Percentiles rank a stretch among this genome's conserved stretches.
Evolutionary conservation across 2,888 invertebrate genomes (phyloP).

Genomic region (Calephelis perditalis): DNA sequence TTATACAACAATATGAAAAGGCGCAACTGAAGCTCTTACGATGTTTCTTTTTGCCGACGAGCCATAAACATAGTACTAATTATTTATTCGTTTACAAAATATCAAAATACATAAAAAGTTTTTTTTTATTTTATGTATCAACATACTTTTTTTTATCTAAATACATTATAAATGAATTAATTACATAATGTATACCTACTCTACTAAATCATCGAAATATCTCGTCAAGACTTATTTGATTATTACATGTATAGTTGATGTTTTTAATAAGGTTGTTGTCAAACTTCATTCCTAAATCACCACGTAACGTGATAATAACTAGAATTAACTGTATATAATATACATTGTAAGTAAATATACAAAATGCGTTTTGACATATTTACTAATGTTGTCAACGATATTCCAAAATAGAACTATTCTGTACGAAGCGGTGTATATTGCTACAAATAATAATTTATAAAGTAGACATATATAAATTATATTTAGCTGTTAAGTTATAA

Average conservation of each 20-base stretch:
- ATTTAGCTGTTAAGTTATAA: conserved; percentile 28
- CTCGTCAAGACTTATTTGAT: conserved; percentile 6
- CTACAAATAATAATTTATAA: conserved; percentile 36
- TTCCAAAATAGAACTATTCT: conserved; percentile 26
- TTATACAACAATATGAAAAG: too few relatives aligned
- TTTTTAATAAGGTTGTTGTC: conserved; percentile 20
- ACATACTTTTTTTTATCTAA: too few relatives aligned
- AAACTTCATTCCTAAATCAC: conserved; percentile 41
- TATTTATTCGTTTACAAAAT: too few relatives aligned
- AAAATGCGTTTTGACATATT: conserved; percentile 30
- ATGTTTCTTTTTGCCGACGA: too few relatives aligned
- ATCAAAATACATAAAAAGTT: too few relatives aligned
- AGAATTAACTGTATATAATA: conserved; percentile 67
- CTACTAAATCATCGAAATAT: not conserved
- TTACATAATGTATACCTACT: not conserved
- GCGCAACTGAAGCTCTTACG: too few relatives aligned
- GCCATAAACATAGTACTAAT: too few relatives aligned
- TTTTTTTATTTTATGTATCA: too few relatives aligned
- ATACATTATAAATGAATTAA: too few relatives aligned
- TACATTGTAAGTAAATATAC: conserved; percentile 47
- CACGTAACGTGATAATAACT: conserved; percentile 77
- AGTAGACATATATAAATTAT: conserved; percentile 37
- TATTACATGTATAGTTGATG: conserved; percentile 13
- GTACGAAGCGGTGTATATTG: conserved; percentile 55
- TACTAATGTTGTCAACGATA: conserved; percentile 19